Percentiles rank a stretch among this genome's conserved stretches.
phyloP scores from a whole-genome alignment of 2,888 invertebrate genomes.

The Eugnorisma glareosa region DNA sequence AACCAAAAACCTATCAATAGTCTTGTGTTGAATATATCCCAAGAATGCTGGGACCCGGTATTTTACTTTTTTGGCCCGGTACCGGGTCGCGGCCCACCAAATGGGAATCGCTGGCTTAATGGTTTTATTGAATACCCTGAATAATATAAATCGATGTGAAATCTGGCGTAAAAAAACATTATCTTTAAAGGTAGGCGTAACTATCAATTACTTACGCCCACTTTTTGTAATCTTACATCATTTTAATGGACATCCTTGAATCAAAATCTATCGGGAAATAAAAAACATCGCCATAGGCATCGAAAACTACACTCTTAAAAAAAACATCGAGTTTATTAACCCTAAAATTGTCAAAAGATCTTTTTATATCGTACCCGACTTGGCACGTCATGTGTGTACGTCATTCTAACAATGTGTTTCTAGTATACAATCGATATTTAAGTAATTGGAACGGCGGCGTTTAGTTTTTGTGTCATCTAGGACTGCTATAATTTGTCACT shows the following conservation, averaged over 20 bases:
- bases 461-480: conserved; percentile 39
- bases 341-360: conserved; percentile 53
- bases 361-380: conserved; percentile 60
- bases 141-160: neutral
- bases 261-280: neutral
- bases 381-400: conserved; percentile 42
- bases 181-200: neutral
- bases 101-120: no score
- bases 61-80: no score
- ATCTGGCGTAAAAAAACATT: neutral
- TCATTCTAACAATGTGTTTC: conserved; percentile 32
- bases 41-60: no score
- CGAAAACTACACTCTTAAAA: conserved; percentile 4
- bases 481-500: conserved; percentile 58
- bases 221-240: neutral
- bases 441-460: conserved; percentile 34
- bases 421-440: conserved; percentile 49
- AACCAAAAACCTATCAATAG: no score
- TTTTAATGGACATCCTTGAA: conserved; percentile 1
- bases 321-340: conserved; percentile 53
- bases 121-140: neutral
- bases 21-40: no score
- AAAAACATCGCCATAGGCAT: conserved; percentile 19
- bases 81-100: no score
- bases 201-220: conserved; percentile 5